A percentile compares a stretch with the other conserved stretches of the same genome.
phyloP scores from a whole-genome alignment of 1,140 invertebrate genomes.

The Tetragnatha versicolor region DNA sequence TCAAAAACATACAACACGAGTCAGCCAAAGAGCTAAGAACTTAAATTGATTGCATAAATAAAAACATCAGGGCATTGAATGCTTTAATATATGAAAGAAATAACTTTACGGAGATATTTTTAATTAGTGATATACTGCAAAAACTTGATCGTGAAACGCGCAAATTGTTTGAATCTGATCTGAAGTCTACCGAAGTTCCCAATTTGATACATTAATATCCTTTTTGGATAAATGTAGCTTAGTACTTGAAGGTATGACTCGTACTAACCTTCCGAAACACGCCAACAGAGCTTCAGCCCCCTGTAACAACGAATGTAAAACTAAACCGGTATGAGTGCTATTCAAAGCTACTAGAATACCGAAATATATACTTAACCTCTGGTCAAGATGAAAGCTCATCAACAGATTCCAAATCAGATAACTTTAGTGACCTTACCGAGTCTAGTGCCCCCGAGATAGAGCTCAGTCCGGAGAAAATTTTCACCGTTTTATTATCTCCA shows the following conservation, averaged over 20 bases:
- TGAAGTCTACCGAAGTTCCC: neutral
- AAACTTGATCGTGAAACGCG: neutral
- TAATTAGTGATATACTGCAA: neutral
- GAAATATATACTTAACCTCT: too few relatives aligned
- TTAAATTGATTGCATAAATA: neutral
- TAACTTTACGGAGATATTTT: neutral
- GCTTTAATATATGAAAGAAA: neutral
- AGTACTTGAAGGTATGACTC: neutral
- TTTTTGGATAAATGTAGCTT: neutral
- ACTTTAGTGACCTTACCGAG: too few relatives aligned
- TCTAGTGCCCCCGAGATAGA: too few relatives aligned
- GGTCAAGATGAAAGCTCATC: too few relatives aligned
- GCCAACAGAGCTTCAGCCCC: neutral
- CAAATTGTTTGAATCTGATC: neutral
- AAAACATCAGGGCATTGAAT: constrained; percentile 5
- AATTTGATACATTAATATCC: neutral
- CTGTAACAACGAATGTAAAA: too few relatives aligned
- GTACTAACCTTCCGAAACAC: neutral
- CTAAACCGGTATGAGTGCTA: too few relatives aligned
- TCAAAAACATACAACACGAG: neutral
- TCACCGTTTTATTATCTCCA: too few relatives aligned
- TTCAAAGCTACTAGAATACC: too few relatives aligned
- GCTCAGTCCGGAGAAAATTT: too few relatives aligned
- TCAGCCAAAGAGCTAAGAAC: neutral
- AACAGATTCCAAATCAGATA: too few relatives aligned